Conservation (phyloP, 2,113 vertebrate species). For the Ammodytes marinus region DNA sequence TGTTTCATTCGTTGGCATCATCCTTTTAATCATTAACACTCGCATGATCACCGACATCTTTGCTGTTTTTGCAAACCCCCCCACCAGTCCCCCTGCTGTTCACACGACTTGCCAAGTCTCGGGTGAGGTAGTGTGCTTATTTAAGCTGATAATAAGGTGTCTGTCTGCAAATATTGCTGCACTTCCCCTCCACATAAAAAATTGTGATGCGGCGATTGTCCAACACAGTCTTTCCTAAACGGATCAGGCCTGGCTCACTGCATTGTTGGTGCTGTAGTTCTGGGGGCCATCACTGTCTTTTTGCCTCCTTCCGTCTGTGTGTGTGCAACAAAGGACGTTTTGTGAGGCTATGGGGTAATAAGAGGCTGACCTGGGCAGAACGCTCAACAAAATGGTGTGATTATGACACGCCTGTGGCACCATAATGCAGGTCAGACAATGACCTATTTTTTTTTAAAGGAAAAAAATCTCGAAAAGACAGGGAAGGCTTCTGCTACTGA, state of each 20-base stretch:
- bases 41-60: conserved; percentile 1
- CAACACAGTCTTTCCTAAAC: conserved; percentile 26
- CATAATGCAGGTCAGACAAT: conserved; percentile 80
- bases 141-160: conserved; percentile 47
- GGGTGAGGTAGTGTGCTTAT: conserved; percentile 20
- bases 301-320: conserved; percentile 41
- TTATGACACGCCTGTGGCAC: conserved; percentile 73
- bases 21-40: conserved; percentile 29
- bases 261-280: conserved; percentile 36
- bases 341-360: conserved; percentile 52
- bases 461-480: conserved; percentile 68
- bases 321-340: conserved; percentile 52
- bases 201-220: conserved; percentile 31
- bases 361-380: conserved; percentile 58
- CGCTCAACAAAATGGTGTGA: conserved; percentile 67
- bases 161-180: conserved; percentile 16
- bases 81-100: background rate
- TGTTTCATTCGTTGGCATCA: conserved; percentile 30
- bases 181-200: conserved; percentile 42
- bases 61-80: conserved; percentile 5
- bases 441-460: conserved; percentile 71
- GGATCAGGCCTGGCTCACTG: conserved; percentile 11
- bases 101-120: conserved; percentile 2
- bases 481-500: conserved; percentile 58
- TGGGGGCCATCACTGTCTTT: conserved; percentile 16